These are phyloP conservation scores for Drosophila melanica DNA, from an alignment of 1,140 invertebrate genomes.

Conservation along the genomic window DNA sequence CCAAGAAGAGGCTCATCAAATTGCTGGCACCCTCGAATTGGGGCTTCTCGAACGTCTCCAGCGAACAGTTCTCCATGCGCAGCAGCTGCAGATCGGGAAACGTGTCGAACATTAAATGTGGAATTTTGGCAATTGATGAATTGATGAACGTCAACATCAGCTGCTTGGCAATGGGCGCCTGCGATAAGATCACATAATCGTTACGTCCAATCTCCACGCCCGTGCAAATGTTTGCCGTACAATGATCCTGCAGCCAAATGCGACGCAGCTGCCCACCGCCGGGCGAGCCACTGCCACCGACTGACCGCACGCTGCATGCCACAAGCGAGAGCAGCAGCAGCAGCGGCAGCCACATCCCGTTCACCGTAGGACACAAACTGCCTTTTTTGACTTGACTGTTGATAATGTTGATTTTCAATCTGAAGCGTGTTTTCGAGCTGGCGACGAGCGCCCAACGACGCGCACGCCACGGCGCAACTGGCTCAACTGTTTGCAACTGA, in stretches of 20 bases:
- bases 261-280: slow-evolving; percentile 67
- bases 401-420: no score
- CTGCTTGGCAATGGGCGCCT: slow-evolving; percentile 65
- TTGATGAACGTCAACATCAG: slow-evolving; percentile 73
- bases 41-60: slow-evolving; percentile 77
- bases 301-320: neutral
- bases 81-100: slow-evolving; percentile 80
- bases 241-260: slow-evolving; percentile 82
- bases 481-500: slow-evolving; percentile 62
- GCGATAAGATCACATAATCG: slow-evolving; percentile 79
- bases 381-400: no score
- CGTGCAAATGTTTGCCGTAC: slow-evolving; percentile 64
- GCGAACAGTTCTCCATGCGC: slow-evolving; percentile 78
- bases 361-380: neutral
- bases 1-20: slow-evolving; percentile 74
- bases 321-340: slow-evolving; percentile 27
- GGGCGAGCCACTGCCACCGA: slow-evolving; percentile 9
- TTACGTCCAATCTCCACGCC: slow-evolving; percentile 68
- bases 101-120: slow-evolving; percentile 78
- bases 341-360: slow-evolving; percentile 29
- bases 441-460: slow-evolving; percentile 65
- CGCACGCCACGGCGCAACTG: slow-evolving; percentile 71
- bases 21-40: slow-evolving; percentile 82
- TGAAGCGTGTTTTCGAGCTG: slow-evolving; percentile 9
- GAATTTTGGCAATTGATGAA: slow-evolving; percentile 79